A percentile compares a stretch with the other conserved stretches of the same genome.
phyloP scores from a whole-genome alignment of 2,888 invertebrate species.

The Hypomecis atomaria region DNA sequence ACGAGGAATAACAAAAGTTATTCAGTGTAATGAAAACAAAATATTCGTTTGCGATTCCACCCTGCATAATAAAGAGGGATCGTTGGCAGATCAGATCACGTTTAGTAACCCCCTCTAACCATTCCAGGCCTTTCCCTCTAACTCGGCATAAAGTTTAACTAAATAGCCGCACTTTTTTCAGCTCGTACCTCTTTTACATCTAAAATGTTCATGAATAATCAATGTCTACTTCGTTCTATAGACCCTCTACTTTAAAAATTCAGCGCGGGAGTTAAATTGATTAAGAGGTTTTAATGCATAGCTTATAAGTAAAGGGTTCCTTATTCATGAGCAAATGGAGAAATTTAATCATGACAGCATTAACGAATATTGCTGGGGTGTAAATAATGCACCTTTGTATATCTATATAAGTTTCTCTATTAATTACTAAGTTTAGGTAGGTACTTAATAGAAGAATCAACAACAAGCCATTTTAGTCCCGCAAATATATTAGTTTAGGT shows the following conservation, averaged over 20 bases:
- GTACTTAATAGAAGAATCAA: too few relatives aligned
- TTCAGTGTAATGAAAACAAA: conserved; percentile 48
- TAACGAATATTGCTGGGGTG: background rate
- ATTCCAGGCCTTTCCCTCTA: conserved; percentile 36
- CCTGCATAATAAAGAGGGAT: conserved; percentile 57
- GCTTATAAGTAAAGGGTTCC: conserved; percentile 21
- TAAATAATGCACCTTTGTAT: background rate
- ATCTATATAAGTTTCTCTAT: background rate
- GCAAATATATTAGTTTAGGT: too few relatives aligned
- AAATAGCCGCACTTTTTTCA: conserved; percentile 38
- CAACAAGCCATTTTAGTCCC: too few relatives aligned
- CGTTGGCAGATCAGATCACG: conserved; percentile 47
- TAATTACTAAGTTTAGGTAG: too few relatives aligned
- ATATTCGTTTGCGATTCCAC: conserved; percentile 35
- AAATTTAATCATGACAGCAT: conserved; percentile 5
- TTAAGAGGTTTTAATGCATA: conserved; percentile 49
- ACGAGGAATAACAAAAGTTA: conserved; percentile 46
- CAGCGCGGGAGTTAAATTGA: conserved; percentile 48
- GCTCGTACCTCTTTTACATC: conserved; percentile 49
- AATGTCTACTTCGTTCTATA: conserved; percentile 48
- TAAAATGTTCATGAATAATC: conserved; percentile 60
- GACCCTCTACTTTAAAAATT: conserved; percentile 49
- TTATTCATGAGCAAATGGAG: conserved; percentile 4
- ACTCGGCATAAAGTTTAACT: conserved; percentile 35
- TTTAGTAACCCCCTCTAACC: conserved; percentile 42